phyloP scores from a whole-genome alignment of 92 coral and sea anemone species.

The Desmophyllum pertusum region DNA sequence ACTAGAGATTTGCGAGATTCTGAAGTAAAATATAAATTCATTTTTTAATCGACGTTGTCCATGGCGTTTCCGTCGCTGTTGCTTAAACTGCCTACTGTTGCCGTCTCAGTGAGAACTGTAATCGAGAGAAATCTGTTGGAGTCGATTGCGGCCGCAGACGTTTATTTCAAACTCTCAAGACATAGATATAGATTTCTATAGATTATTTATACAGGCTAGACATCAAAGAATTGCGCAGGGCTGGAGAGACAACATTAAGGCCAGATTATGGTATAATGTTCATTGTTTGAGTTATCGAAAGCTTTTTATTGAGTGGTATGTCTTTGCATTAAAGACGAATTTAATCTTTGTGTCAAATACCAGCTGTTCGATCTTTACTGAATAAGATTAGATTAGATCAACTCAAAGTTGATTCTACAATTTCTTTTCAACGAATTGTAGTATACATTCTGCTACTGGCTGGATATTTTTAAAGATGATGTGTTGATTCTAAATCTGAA shows the following conservation, averaged over 20 bases:
- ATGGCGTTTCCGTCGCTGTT: too few relatives aligned
- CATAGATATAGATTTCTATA: background rate
- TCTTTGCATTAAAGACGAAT: background rate
- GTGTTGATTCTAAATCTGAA: background rate
- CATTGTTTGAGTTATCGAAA: background rate
- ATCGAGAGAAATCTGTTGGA: too few relatives aligned
- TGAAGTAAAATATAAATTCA: too few relatives aligned
- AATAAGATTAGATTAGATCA: background rate
- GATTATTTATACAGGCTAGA: background rate
- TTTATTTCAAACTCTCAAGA: background rate
- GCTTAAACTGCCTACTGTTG: too few relatives aligned
- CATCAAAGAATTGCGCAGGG: background rate
- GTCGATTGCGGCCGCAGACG: background rate
- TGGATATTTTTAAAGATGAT: background rate
- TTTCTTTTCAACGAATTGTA: background rate
- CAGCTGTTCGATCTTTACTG: slow-evolving; percentile 1
- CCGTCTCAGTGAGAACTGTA: too few relatives aligned
- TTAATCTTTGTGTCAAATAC: background rate
- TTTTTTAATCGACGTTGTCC: too few relatives aligned
- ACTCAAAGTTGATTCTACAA: background rate
- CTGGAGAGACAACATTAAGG: background rate
- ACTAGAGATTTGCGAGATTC: too few relatives aligned
- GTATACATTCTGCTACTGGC: background rate
- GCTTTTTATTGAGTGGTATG: background rate
- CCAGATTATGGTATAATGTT: background rate